Evolutionary conservation across 2,113 vertebrate species (phyloP).

Genomic region (Xiphias gladius): DNA sequence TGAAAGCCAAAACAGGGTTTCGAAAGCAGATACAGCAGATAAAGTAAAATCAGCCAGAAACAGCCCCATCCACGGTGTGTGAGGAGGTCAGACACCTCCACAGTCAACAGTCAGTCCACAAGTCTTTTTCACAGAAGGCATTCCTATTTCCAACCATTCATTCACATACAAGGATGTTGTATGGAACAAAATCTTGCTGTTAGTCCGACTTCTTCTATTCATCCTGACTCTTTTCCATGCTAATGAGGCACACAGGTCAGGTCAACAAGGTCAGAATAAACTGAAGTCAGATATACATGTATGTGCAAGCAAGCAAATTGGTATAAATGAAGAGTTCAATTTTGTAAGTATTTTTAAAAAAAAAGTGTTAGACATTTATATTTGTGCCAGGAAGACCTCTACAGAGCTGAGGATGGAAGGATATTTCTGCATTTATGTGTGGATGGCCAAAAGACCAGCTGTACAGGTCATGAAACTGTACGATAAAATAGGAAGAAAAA

Average conservation of each 20-base stretch:
- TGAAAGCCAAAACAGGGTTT: constrained; percentile 2
- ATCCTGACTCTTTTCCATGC: not conserved
- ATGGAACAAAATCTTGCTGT: not conserved
- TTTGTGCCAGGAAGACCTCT: not conserved
- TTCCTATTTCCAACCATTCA: not conserved
- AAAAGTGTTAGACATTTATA: not conserved
- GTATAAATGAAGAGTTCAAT: constrained; percentile 24
- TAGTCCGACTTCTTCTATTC: not conserved
- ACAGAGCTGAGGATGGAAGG: not conserved
- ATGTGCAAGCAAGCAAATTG: constrained; percentile 3
- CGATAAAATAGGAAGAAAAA: not conserved
- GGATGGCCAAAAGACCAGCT: not conserved
- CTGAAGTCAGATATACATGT: not conserved
- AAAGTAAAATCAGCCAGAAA: not conserved
- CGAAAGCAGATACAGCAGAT: not conserved
- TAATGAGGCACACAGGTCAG: constrained; percentile 10
- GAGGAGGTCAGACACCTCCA: not conserved
- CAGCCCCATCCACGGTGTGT: not conserved
- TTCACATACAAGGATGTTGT: not conserved
- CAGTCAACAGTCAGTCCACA: not conserved
- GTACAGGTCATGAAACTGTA: not conserved
- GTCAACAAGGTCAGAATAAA: not conserved
- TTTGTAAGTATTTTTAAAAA: not conserved
- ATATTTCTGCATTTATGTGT: not conserved
- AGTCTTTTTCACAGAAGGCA: not conserved